Percentiles rank a stretch among this genome's conserved stretches.
Conservation (phyloP, 2,888 invertebrate genomes). For the Eubasilissa splendida region DNA sequence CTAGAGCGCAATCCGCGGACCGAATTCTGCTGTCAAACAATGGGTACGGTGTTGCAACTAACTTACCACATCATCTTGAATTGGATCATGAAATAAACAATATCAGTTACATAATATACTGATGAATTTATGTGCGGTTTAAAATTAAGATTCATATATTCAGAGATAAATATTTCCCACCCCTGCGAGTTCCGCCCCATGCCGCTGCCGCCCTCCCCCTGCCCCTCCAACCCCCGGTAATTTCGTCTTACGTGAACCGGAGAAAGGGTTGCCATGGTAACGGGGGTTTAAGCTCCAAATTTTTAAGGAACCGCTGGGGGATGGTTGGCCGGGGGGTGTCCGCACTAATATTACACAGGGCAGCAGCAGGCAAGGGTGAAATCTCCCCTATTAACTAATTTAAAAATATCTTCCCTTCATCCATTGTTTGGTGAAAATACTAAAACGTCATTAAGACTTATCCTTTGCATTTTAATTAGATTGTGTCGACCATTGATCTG, state of each 20-base stretch:
- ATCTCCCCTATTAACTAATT: constrained; percentile 1
- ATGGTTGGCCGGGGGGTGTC: constrained; percentile 14
- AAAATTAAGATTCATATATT: too few relatives aligned
- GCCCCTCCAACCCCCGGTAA: constrained; percentile 35
- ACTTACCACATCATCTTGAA: too few relatives aligned
- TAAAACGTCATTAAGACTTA: too few relatives aligned
- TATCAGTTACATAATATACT: too few relatives aligned
- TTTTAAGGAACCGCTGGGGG: constrained; percentile 50
- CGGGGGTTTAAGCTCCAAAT: constrained; percentile 41
- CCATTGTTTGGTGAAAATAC: constrained; percentile 6
- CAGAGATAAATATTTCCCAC: background rate
- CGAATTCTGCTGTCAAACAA: too few relatives aligned
- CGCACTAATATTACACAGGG: constrained; percentile 17
- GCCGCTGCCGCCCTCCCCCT: constrained; percentile 14
- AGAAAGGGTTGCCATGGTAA: constrained; percentile 54
- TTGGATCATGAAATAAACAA: too few relatives aligned
- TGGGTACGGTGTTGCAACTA: too few relatives aligned
- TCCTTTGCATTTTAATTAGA: too few relatives aligned
- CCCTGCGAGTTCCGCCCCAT: constrained; percentile 29
- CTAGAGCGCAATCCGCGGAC: too few relatives aligned
- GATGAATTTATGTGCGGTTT: too few relatives aligned
- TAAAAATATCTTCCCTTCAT: background rate
- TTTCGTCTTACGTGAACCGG: constrained; percentile 53
- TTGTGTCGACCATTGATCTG: too few relatives aligned
- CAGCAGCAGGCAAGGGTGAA: background rate